Evolutionary conservation across 2,113 vertebrate genomes (phyloP), one percentile per base, ranked within the genome.

Genomic region (Pachypanchax playfairii): DNA sequence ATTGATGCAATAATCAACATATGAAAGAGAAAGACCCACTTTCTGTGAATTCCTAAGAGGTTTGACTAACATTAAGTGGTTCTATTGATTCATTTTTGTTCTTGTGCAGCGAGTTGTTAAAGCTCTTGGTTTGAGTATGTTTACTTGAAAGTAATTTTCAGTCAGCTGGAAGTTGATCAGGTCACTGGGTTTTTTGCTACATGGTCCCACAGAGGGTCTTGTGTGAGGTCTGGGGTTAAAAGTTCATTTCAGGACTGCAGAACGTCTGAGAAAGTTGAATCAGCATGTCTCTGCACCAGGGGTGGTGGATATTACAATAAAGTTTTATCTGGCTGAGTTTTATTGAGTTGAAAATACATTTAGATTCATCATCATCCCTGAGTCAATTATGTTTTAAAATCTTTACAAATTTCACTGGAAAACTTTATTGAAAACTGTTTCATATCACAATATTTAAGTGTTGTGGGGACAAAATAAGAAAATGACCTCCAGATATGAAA

Each of bases 81-180:
- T 3, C 11, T 15, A 38, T 65, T 53, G 64, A 73, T 73, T 61
- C 6, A 6, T 42, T 60, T 22, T 62, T 59, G 36, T 54, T 69
- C 24, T 41, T 47, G 29, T 28, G 13, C 35, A 47, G 42, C 20
- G 11, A 64, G 36, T 17, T 24, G 38, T 57, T 38, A 5, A 31
- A 65, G 10, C 18, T 13, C 4, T n/a, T 8, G 48, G 43, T n/a
- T 21, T 3, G 11, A 24, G 12, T n/a, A 26, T 7, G 51, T 50
- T 33, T 55, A 43, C 0, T 54, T 63, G 6, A 75, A 65, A 18
- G 54, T 24, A 28, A 62, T 73, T 62, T 48, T 54, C 54, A 61
- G 17, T 18, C n/a, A 72, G 35, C 44, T 51, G 73, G 58, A 64
- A 80, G 47, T n/a, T 39, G 36, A 46, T 52, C 1, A 2, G 36